Evolutionary conservation across 2,113 vertebrate species (phyloP).

Genomic region (Chrysochloris asiatica): DNA sequence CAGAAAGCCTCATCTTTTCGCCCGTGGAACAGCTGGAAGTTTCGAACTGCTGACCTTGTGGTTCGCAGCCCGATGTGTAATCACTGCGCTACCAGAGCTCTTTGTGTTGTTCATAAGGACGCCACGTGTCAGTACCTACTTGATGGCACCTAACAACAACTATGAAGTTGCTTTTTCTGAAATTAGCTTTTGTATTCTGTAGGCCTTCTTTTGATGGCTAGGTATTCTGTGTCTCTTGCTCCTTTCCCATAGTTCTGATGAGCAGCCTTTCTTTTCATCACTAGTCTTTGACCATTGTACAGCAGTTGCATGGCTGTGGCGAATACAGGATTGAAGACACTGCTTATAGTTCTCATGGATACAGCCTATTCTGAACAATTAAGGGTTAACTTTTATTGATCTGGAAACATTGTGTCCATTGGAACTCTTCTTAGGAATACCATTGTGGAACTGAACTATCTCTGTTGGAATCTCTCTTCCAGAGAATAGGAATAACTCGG

Average conservation of each 20-base stretch:
- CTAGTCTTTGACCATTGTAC: not conserved
- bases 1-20: too few species aligned
- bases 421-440: not conserved
- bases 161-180: not conserved
- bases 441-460: not conserved
- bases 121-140: too few species aligned
- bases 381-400: conserved; percentile 1
- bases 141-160: too few species aligned
- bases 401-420: not conserved
- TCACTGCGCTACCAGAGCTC: too few species aligned
- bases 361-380: not conserved
- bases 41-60: too few species aligned
- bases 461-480: not conserved
- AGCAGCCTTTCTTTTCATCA: not conserved
- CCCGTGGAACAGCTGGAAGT: too few species aligned
- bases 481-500: not conserved
- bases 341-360: not conserved
- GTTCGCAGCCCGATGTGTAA: too few species aligned
- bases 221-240: not conserved
- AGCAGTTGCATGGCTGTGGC: not conserved
- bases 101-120: too few species aligned
- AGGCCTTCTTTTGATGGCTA: not conserved
- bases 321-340: not conserved
- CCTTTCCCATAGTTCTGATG: not conserved
- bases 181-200: conserved; percentile 2